A percentile compares a stretch with the other conserved stretches of the same genome.
These are phyloP conservation scores for Eupeodes corollae DNA, from an alignment of 1,140 invertebrate species.

Conservation along the genomic window DNA sequence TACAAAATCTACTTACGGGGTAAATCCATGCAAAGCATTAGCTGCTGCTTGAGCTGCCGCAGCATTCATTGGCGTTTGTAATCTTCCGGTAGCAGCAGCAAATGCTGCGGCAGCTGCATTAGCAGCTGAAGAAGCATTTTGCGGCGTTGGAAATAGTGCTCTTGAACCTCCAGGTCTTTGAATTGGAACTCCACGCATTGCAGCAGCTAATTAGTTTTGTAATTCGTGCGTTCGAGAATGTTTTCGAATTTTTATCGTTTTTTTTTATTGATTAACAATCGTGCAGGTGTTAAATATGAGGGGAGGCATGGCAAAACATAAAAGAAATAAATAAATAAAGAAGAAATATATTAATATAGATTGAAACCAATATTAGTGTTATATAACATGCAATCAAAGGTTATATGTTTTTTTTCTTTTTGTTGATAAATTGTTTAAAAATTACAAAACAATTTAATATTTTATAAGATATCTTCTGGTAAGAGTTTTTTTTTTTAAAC, in stretches of 20 bases:
- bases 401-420: no score
- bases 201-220: conserved; percentile 44
- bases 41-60: conserved; percentile 49
- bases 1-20: conserved; percentile 58
- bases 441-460: no score
- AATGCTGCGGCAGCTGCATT: conserved; percentile 50
- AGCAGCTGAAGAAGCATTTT: conserved; percentile 49
- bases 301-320: not conserved
- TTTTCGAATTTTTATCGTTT: conserved; percentile 5
- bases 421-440: no score
- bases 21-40: conserved; percentile 64
- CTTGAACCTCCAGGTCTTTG: conserved; percentile 47
- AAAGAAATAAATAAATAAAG: not conserved
- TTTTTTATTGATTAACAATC: not conserved
- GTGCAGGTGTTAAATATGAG: no score
- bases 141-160: conserved; percentile 47
- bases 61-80: conserved; percentile 53
- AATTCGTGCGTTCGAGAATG: no score
- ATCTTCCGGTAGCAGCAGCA: conserved; percentile 44
- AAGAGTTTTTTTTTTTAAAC: no score
- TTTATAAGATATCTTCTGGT: no score
- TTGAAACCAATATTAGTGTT: not conserved
- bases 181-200: conserved; percentile 52
- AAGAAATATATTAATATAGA: not conserved
- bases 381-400: no score